Percentiles rank a stretch among this genome's conserved stretches.
These are phyloP conservation scores for Muscicapa comitata DNA, from an alignment of 2,797 vertebrate genomes.

Conservation along the genomic window DNA sequence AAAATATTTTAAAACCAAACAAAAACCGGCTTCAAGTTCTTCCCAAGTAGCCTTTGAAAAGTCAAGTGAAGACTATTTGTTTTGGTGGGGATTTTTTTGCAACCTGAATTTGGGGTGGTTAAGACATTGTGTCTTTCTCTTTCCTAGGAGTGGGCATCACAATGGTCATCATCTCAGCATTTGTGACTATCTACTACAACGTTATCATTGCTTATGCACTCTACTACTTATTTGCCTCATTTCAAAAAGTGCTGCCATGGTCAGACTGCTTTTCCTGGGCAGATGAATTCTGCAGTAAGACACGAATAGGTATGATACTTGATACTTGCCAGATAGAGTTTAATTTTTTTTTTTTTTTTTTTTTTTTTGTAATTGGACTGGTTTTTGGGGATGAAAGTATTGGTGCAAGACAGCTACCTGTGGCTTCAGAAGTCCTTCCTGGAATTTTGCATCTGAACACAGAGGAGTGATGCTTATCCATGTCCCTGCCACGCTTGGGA, in stretches of 20 bases:
- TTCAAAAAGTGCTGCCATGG: conserved; percentile 90
- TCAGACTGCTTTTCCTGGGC: conserved; percentile 77
- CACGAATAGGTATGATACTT: conserved; percentile 71
- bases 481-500: background rate
- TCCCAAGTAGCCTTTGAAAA: background rate
- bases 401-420: accelerated
- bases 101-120: background rate
- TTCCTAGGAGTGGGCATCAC: conserved; percentile 87
- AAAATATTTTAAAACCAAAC: background rate
- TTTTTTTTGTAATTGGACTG: background rate
- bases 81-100: background rate
- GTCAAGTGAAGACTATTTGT: background rate
- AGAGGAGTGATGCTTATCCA: background rate
- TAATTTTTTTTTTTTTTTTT: background rate
- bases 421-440: background rate
- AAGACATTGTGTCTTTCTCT: background rate
- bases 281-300: conserved; percentile 79
- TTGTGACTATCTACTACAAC: conserved; percentile 90
- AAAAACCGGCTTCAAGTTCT: background rate
- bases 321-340: background rate
- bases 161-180: conserved; percentile 84
- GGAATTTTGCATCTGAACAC: background rate
- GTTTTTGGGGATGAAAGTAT: background rate
- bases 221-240: conserved; percentile 94
- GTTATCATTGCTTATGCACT: conserved; percentile 91